Percentiles rank a stretch among this genome's conserved stretches.
Conservation (phyloP, 2,888 invertebrate genomes). For the Piscicola geometra region DNA sequence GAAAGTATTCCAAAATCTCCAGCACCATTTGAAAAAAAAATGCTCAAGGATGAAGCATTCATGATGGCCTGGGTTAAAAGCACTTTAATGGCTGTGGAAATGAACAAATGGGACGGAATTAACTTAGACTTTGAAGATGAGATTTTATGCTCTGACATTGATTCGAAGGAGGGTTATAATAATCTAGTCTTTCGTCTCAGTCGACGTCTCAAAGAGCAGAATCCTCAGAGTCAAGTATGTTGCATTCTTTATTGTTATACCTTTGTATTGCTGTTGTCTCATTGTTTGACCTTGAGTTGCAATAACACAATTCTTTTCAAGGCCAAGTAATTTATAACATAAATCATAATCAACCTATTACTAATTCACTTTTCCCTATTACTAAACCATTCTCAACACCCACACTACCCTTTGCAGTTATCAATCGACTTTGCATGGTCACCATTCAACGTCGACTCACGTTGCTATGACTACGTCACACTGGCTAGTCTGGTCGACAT, state of each 20-base stretch:
- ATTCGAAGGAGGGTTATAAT: conserved; percentile 48
- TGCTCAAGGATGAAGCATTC: conserved; percentile 45
- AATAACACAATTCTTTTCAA: too few species aligned
- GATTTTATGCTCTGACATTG: conserved; percentile 46
- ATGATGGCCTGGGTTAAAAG: conserved; percentile 48
- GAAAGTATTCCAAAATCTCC: too few species aligned
- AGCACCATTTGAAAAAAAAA: conserved; percentile 45
- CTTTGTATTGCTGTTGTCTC: neutral
- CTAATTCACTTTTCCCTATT: too few species aligned
- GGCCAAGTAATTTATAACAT: too few species aligned
- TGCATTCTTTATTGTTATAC: neutral
- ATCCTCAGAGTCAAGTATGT: conserved; percentile 43
- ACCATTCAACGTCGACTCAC: conserved; percentile 52
- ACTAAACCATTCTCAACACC: too few species aligned
- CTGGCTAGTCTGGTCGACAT: conserved; percentile 52
- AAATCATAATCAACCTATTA: too few species aligned
- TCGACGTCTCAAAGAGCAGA: conserved; percentile 46
- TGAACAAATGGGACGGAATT: conserved; percentile 52
- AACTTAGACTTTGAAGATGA: conserved; percentile 56
- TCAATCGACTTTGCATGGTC: conserved; percentile 57
- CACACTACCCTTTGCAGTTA: conserved; percentile 47
- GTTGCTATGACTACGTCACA: conserved; percentile 54
- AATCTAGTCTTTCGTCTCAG: conserved; percentile 49
- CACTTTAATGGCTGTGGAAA: conserved; percentile 46
- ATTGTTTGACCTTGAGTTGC: too few species aligned